phyloP scores from a whole-genome alignment of 2,113 vertebrate species.

The Bagarius yarrelli region DNA sequence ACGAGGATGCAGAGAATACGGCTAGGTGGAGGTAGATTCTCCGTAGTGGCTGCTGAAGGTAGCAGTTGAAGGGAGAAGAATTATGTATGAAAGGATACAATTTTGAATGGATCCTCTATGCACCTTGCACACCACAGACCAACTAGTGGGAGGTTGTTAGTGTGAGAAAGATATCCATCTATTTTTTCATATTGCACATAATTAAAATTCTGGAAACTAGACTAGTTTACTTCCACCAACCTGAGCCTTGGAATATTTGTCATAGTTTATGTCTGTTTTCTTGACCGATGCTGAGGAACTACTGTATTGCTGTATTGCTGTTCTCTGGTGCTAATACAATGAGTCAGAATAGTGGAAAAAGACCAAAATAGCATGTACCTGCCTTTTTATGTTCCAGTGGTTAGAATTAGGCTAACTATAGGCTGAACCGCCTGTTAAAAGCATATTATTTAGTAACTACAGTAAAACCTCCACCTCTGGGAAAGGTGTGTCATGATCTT shows the following conservation, averaged over 20 bases:
- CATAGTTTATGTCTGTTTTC: not conserved
- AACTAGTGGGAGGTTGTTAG: not conserved
- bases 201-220: not conserved
- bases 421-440: not conserved
- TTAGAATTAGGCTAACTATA: not conserved
- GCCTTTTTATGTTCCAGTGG: not conserved
- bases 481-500: not conserved
- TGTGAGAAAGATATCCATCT: not conserved
- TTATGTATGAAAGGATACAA: too few species aligned
- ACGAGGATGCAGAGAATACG: too few species aligned
- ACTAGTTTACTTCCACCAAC: not conserved
- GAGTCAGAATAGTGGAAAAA: not conserved
- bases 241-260: not conserved
- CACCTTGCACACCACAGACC: not conserved
- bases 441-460: not conserved
- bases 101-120: not conserved
- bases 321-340: not conserved
- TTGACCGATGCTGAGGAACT: not conserved
- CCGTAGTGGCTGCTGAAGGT: too few species aligned
- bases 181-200: too few species aligned
- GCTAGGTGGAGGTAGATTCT: too few species aligned
- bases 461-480: not conserved
- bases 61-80: too few species aligned
- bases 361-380: not conserved
- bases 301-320: not conserved